A percentile compares a stretch with the other conserved stretches of the same genome.
phyloP scores from a whole-genome alignment of 2,888 invertebrate genomes.

The Neoaliturus tenellus region DNA sequence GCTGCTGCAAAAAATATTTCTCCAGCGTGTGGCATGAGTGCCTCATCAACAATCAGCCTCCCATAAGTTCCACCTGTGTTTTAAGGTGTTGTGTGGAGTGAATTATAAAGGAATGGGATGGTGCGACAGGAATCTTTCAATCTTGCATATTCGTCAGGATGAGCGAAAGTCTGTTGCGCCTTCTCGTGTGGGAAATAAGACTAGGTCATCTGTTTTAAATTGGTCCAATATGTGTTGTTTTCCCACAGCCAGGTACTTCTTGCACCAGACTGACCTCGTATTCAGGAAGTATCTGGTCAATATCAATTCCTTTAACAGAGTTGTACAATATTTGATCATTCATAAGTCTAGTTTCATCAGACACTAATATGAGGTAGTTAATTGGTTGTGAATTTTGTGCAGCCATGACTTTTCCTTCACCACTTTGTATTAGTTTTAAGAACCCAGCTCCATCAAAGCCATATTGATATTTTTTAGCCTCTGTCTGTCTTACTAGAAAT shows the following conservation, averaged over 20 bases:
- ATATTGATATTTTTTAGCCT: neutral
- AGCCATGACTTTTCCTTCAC: neutral
- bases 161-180: neutral
- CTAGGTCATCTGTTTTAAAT: neutral
- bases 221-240: neutral
- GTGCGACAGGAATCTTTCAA: neutral
- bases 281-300: conserved; percentile 12
- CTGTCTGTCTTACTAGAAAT: neutral
- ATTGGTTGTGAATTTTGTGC: neutral
- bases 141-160: neutral
- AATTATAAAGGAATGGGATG: conserved; percentile 2
- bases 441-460: conserved; percentile 3
- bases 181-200: neutral
- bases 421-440: conserved; percentile 1
- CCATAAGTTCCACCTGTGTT: neutral
- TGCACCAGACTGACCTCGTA: conserved; percentile 2
- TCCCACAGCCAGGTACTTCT: conserved; percentile 23
- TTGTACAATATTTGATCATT: conserved; percentile 20
- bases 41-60: conserved; percentile 39
- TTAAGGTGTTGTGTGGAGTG: neutral
- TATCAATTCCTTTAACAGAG: conserved; percentile 3
- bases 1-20: conserved; percentile 30
- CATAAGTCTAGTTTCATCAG: conserved; percentile 16
- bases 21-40: conserved; percentile 18
- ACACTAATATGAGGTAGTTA: neutral